Evolutionary conservation across 2,797 vertebrate genomes (phyloP).

Genomic region (Lacerta agilis): DNA sequence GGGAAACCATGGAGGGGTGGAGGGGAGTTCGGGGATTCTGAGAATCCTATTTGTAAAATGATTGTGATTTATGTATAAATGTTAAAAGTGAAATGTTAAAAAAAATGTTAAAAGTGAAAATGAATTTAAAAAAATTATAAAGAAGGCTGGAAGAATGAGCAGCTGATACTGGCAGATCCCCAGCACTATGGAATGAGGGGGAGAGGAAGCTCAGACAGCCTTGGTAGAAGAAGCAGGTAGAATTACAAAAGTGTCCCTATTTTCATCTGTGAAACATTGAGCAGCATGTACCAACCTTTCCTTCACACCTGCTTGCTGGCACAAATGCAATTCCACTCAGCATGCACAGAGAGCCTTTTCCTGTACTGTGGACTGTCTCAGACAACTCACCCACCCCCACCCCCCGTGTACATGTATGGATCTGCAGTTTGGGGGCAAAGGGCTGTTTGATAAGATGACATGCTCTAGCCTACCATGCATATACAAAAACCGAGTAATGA

Average conservation of each 20-base stretch:
- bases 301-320: not conserved
- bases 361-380: not conserved
- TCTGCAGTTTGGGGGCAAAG: not conserved
- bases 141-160: too few relatives aligned
- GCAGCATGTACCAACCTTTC: not conserved
- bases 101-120: too few relatives aligned
- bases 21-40: too few relatives aligned
- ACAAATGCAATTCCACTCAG: not conserved
- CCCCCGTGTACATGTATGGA: not conserved
- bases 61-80: too few relatives aligned
- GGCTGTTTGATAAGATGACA: not conserved
- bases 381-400: not conserved
- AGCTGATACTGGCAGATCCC: too few relatives aligned
- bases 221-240: not conserved
- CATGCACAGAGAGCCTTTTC: not conserved
- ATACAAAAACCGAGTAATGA: not conserved
- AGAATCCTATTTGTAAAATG: too few relatives aligned
- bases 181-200: too few relatives aligned
- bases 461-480: not conserved
- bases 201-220: not conserved
- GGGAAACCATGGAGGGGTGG: too few relatives aligned
- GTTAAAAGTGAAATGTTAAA: too few relatives aligned
- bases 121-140: too few relatives aligned
- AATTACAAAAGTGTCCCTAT: not conserved
- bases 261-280: not conserved